Conservation (phyloP, 2,113 vertebrate genomes). For the Lepisosteus oculatus region DNA sequence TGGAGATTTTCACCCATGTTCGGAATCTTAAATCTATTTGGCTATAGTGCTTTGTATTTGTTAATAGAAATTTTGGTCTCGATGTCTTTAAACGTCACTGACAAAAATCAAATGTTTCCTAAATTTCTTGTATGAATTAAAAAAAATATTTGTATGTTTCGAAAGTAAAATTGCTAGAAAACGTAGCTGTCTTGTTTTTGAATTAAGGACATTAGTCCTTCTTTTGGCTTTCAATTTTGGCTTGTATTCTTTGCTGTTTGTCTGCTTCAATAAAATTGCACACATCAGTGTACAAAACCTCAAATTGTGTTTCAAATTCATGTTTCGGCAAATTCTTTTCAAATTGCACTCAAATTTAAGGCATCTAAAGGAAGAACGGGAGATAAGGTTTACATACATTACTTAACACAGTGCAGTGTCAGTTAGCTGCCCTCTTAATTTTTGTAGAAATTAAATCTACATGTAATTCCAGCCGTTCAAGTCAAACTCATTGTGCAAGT, state of each 20-base stretch:
- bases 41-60: conserved; percentile 84
- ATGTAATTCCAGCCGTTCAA: conserved; percentile 30
- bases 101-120: conserved; percentile 77
- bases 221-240: conserved; percentile 88
- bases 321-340: conserved; percentile 89
- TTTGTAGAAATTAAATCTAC: conserved; percentile 35
- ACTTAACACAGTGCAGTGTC: conserved; percentile 50
- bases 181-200: conserved; percentile 69
- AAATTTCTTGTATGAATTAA: conserved; percentile 80
- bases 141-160: conserved; percentile 90
- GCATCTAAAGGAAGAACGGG: conserved; percentile 59
- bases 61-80: conserved; percentile 86
- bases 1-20: conserved; percentile 80
- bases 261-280: conserved; percentile 98
- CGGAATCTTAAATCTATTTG: conserved; percentile 82
- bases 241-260: conserved; percentile 99
- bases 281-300: conserved; percentile 89
- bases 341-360: conserved; percentile 93
- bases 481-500: conserved; percentile 39
- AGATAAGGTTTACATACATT: conserved; percentile 58
- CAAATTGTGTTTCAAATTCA: conserved; percentile 97
- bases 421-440: conserved; percentile 54
- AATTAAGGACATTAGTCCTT: conserved; percentile 45
- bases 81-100: conserved; percentile 81
- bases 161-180: conserved; percentile 78